Evolutionary conservation across 2,797 vertebrate genomes (phyloP), one percentile per base, ranked within the genome.

Genomic region (Bufotes viridis): DNA sequence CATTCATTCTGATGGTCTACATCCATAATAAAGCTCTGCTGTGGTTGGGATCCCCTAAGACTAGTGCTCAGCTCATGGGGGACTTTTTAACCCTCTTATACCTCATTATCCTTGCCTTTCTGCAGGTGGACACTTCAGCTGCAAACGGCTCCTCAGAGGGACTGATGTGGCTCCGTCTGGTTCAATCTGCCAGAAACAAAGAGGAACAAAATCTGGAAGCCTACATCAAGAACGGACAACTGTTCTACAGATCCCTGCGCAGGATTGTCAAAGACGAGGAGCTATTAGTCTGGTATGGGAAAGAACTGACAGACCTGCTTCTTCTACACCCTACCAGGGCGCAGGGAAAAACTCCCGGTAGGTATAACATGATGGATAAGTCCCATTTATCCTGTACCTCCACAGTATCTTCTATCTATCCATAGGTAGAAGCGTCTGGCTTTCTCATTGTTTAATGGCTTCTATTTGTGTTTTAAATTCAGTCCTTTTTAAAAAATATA

Each of bases 131-230:
- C 95, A 98, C 98, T 0, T 99, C 97, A 0, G 97, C 97, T 0
- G 96, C 97, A 90, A 98, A 97, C 90, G 97, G 96, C 89, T 97
- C 97, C 81, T 97, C 98, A 0, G 98, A 99, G 93, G 97, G 98
- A 6, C 91, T 98, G 90, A 98, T 98, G 98, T 99, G 98, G 98
- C 95, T 99, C 63, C 95, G 98, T 79, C 93, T 99, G 88, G 98
- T 99, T 90, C 98, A 99, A 90, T 98, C 98, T 0, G 97, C 98
- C 13, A 94, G 98, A 90, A 98, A 99, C 93, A 96, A 96, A 80
- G 97, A 98, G 74, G 98, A 99, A 84, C 98, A 98, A 94, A 99
- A 99, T 92, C 95, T 99, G 69, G 98, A 99, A 94, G 98, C 98
- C 91, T 99, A 99, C 87, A 97, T 99, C 87, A 99, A 99, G 94